Evolutionary conservation across 2,113 vertebrate genomes (phyloP), one percentile per base, ranked within the genome.

Genomic region (Galbula dea): DNA sequence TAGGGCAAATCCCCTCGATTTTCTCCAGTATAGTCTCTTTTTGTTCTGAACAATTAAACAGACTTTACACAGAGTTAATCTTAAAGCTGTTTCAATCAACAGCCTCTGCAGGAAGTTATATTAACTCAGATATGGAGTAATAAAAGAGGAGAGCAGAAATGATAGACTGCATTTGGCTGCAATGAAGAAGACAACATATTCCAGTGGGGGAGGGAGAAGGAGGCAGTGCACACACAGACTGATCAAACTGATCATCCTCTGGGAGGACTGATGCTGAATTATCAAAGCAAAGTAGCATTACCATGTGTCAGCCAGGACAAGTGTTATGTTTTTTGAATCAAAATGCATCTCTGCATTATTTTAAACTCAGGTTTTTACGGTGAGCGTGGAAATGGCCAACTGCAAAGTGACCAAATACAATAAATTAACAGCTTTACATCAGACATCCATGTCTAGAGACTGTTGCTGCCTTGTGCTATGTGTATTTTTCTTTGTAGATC

Each of bases 391-490:
- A 34, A 75, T 16, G 26, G n/a, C 51, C 39, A 65, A n/a, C n/a
- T 46, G 46, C 54, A 20, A 76, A 63, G 57, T 55, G 51, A 80
- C 41, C 30, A 76, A 4, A 32, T 52, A 72, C 55, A 86, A 18
- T 43, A 91, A 63, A 68, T 39, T 7, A 78, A 55, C 15, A 65
- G 52, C 58, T 95, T 84, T 52, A 71, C 4, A 6, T 54, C 34
- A 17, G 8, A 63, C 0, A 0, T 7, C 22, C 19, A 1, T 52
- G 76, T 19, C 27, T 39, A 83, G 30, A 83, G 27, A 72, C 14
- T 37, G 13, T 30, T 81, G 41, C 32, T 63, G 43, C 62, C 49
- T 30, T 2, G 3, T 17, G 39, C 26, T 48, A 20, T 3, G 26
- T 51, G 6, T 62, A 46, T 66, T 89, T 81, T 84, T 67, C 39